These are phyloP conservation scores for Drosophila kanekoi DNA, from an alignment of 2,888 invertebrate genomes.

Conservation along the genomic window DNA sequence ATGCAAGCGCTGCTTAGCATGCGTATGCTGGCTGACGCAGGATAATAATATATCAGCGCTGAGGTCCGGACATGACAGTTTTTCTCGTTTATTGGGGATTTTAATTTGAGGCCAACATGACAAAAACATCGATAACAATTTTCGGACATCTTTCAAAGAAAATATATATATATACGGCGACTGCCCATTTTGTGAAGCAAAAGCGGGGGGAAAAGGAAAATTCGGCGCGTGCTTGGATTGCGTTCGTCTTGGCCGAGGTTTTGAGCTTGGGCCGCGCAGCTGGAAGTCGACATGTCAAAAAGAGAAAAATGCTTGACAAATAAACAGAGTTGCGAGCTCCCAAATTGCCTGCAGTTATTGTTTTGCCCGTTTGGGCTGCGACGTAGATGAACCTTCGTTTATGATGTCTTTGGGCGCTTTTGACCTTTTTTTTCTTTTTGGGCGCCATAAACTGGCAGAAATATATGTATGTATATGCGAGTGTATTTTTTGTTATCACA, in stretches of 20 bases:
- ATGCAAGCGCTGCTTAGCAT: slow-evolving; percentile 64
- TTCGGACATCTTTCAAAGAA: slow-evolving; percentile 65
- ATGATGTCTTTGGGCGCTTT: slow-evolving; percentile 77
- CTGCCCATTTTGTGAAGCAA: slow-evolving; percentile 47
- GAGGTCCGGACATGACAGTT: slow-evolving; percentile 70
- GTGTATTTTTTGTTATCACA: slow-evolving; percentile 66
- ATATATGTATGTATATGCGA: slow-evolving; percentile 7
- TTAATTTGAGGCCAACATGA: slow-evolving; percentile 79
- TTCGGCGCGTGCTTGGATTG: slow-evolving; percentile 57
- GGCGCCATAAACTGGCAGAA: slow-evolving; percentile 57
- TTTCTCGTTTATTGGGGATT: slow-evolving; percentile 71
- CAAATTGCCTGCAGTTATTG: slow-evolving; percentile 81
- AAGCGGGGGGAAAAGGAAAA: slow-evolving; percentile 35
- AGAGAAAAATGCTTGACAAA: slow-evolving; percentile 79
- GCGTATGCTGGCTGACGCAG: slow-evolving; percentile 32
- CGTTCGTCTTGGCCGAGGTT: slow-evolving; percentile 12
- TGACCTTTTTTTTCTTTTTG: slow-evolving; percentile 55
- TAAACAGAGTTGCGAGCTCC: slow-evolving; percentile 74
- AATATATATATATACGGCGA: slow-evolving; percentile 15
- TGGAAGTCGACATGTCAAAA: slow-evolving; percentile 80
- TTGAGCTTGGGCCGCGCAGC: slow-evolving; percentile 30
- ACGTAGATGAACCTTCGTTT: slow-evolving; percentile 69
- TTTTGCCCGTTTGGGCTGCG: slow-evolving; percentile 59
- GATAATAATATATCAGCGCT: slow-evolving; percentile 71
- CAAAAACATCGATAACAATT: slow-evolving; percentile 81